Percentiles rank a stretch among this genome's conserved stretches.
phyloP scores from a whole-genome alignment of 2,113 vertebrate genomes.

The Amblyopsis rosae region DNA sequence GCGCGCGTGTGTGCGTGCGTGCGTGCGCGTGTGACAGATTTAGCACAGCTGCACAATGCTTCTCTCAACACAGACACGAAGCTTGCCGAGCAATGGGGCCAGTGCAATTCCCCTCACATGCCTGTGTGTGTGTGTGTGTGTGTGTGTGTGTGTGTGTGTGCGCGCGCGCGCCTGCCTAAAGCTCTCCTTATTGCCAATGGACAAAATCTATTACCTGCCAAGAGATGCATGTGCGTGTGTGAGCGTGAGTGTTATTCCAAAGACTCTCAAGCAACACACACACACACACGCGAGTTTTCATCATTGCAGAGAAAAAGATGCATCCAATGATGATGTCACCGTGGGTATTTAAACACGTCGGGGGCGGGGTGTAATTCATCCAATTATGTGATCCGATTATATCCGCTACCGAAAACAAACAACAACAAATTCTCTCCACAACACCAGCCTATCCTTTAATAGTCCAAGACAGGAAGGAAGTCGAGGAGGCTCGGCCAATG shows the following conservation, averaged over 20 bases:
- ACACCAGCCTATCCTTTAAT: neutral
- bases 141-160: neutral
- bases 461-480: conserved; percentile 12
- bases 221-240: conserved; percentile 20
- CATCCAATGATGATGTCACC: neutral
- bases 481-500: conserved; percentile 20
- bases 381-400: no score
- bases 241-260: conserved; percentile 1
- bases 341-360: neutral
- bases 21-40: conserved; percentile 24
- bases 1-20: neutral
- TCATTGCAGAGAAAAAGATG: no score
- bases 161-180: conserved; percentile 25
- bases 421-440: neutral
- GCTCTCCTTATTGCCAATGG: no score
- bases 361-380: no score
- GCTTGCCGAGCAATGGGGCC: conserved; percentile 31
- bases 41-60: conserved; percentile 28
- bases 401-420: no score
- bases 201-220: conserved; percentile 1
- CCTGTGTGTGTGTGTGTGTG: conserved; percentile 19
- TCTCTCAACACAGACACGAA: conserved; percentile 33
- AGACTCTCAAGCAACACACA: neutral
- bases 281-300: neutral
- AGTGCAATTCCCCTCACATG: conserved; percentile 46